These are phyloP conservation scores for Chelonia mydas DNA, from an alignment of 2,797 vertebrate species.

Conservation along the genomic window DNA sequence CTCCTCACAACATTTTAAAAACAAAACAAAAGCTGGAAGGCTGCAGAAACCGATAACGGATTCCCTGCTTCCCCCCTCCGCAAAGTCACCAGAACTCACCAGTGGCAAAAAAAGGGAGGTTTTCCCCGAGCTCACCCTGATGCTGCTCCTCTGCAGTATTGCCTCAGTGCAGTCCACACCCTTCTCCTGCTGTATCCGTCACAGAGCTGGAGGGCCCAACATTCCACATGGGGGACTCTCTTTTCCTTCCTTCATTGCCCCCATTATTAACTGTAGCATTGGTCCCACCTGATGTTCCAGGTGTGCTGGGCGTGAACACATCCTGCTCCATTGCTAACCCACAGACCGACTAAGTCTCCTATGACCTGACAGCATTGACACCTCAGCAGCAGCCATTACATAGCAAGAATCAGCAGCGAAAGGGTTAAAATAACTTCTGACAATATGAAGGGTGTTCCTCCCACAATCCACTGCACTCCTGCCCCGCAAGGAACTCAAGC, in stretches of 20 bases:
- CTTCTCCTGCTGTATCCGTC: background rate
- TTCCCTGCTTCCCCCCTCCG: background rate
- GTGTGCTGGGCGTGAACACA: background rate
- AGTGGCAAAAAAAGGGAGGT: background rate
- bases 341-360: background rate
- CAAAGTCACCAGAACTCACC: background rate
- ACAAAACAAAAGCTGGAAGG: background rate
- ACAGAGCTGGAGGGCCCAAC: background rate
- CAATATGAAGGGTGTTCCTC: background rate
- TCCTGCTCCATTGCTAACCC: background rate
- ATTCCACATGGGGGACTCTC: background rate
- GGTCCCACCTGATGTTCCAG: background rate
- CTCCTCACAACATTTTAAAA: background rate
- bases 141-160: background rate
- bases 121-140: background rate
- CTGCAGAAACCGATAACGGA: background rate
- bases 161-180: background rate
- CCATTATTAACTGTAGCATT: background rate
- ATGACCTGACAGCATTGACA: background rate
- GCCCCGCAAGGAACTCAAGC: background rate
- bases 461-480: background rate
- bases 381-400: background rate
- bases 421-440: background rate
- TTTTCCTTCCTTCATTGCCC: background rate
- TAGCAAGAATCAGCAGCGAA: background rate